These are phyloP conservation scores for Conopomorpha cramerella DNA, from an alignment of 1,140 invertebrate species.

Conservation along the genomic window DNA sequence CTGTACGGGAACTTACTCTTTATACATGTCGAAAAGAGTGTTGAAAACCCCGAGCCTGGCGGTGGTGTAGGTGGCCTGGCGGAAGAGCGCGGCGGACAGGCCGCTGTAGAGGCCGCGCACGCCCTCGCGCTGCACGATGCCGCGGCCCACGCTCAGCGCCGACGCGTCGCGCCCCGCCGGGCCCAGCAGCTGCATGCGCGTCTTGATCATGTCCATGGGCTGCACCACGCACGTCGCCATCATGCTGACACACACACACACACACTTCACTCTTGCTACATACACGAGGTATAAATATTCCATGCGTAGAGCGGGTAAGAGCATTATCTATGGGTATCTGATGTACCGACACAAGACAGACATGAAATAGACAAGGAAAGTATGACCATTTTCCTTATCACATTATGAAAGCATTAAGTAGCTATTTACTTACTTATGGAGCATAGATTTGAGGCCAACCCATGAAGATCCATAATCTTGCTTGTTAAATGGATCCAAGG, in stretches of 20 bases:
- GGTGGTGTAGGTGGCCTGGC: constrained; percentile 98
- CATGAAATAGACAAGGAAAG: too few relatives aligned
- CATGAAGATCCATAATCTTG: too few relatives aligned
- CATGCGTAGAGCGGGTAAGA: too few relatives aligned
- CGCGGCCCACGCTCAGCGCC: constrained; percentile 66
- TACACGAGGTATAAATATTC: too few relatives aligned
- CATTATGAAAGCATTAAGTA: too few relatives aligned
- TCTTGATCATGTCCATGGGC: constrained; percentile 96
- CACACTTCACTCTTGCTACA: too few relatives aligned
- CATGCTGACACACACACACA: constrained; percentile 90
- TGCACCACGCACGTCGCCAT: constrained; percentile 94
- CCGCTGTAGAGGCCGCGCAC: constrained; percentile 88
- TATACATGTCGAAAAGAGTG: constrained; percentile 81
- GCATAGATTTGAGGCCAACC: too few relatives aligned
- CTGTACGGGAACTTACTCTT: constrained; percentile 62
- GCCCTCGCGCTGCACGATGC: constrained; percentile 88
- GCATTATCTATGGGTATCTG: too few relatives aligned
- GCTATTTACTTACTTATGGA: too few relatives aligned
- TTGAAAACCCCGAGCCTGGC: constrained; percentile 93
- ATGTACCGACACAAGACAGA: too few relatives aligned
- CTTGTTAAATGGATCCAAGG: too few relatives aligned
- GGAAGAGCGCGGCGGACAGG: constrained; percentile 80
- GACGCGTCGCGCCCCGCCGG: constrained; percentile 70
- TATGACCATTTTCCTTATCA: too few relatives aligned
- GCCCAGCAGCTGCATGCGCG: constrained; percentile 88